Base-by-base conservation (phyloP, 1,140 invertebrate genomes). In the Branchinecta lindahli region DNA sequence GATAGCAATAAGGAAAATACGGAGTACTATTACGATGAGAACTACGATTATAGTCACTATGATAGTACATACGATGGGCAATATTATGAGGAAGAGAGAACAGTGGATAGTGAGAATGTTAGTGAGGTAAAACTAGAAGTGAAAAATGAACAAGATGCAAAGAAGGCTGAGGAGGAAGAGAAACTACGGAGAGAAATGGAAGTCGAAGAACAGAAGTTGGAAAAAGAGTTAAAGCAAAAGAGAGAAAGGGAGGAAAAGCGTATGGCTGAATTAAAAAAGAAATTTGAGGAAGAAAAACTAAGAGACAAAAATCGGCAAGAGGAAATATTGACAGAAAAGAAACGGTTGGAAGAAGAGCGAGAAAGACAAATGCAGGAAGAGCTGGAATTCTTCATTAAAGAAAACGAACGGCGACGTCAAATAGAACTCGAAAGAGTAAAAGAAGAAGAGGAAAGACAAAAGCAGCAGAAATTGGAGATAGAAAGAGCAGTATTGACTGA, bases 71-170 rank as follows among this genome's bases (percentile, higher is more conserved):
- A 71, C n/a, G 67, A 71, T 12, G 73, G 69, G 33, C 66, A 33
- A 10, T 52, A 71, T 20, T 68, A 15, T 70, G 68, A 70, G 44
- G 69, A 44, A 15, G 66, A 66, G 47, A 72, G 73, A 20, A 73
- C 73, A 45, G 73, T 74, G 21, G 72, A 74, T 52, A 74, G 73
- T 72, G 74, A 74, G 45, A 72, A 70, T 18, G 12, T 70, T 67
- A 20, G 8, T 21, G 52, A 70, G 52, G 2, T 8, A 15, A 45
- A 70, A 4, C 45, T 5, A 45, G 46, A 66, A 33, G 44, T 66
- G 61, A 70, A 70, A 67, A 45, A 10, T 2, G 66, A 67, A 10
- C 20, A 33, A 12, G 21, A 21, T 20, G 66, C 10, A 15, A 33
- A 33, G 33, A 33, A 33, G 33, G 33, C 33, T 33, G 33, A 33